Evolutionary conservation across 2,113 vertebrate genomes (phyloP), one percentile per base, ranked within the genome.

Genomic region (Hippolais icterina): DNA sequence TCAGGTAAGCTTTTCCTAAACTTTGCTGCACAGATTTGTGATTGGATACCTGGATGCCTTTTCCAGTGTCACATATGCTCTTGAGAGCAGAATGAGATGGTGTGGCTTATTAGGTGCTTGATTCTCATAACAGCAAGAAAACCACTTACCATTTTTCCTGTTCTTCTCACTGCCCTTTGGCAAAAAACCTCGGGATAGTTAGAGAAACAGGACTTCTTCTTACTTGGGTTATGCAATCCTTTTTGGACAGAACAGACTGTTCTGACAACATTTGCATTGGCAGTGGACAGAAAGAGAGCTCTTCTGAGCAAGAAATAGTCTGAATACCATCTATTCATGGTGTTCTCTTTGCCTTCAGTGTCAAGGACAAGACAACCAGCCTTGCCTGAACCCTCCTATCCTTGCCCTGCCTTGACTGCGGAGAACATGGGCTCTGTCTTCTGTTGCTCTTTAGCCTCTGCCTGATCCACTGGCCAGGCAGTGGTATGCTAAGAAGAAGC

Each of bases 201-300:
- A 65, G 78, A 94, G 65, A 66, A 83, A 70, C 12, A 74, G 8
- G 21, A 47, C 16, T 37, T 89, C 63, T 87, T 16, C 64, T 89
- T 75, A 42, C 27, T 90, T 57, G 41, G 17, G 22, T 78, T 87
- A 35, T 61, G 64, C 70, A 87, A 47, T 65, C 13, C 18, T 64
- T 10, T 39, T 74, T 71, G 35, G 39, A 59, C 47, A 41, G 52
- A 90, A 83, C 71, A 71, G 53, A 15, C 31, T 80, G 50, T 86
- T 95, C 89, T 87, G 57, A 76, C 39, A 91, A 72, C 39, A 47
- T 89, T 91, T 91, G 25, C 61, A 21, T 75, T 82, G 74, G 42
- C 84, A 72, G 25, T 46, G 25, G n/a, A 71, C 0, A 7, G 83
- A 81, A 24, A n/a, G 19, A 25, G 31, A 72, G 5, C 31, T 83